Percentiles rank a stretch among this genome's conserved stretches.
Evolutionary conservation across 2,888 invertebrate genomes (phyloP).

Genomic region (Operophtera brumata): DNA sequence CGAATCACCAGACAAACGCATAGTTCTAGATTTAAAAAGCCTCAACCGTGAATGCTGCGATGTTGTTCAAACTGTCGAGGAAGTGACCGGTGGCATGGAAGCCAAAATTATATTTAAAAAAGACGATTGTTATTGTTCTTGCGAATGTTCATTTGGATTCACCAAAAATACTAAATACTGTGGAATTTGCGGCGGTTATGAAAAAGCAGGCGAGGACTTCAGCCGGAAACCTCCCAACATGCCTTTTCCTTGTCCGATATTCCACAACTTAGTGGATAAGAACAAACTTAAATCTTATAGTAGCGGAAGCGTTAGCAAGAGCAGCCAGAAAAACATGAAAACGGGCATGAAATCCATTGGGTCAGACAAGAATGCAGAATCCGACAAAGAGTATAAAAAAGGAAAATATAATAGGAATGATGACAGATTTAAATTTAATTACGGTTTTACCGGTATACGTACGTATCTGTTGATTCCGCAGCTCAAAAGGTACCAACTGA

Average conservation of each 20-base stretch:
- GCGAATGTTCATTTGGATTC: slow-evolving; percentile 67
- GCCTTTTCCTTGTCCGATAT: slow-evolving; percentile 68
- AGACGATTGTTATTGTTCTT: slow-evolving; percentile 65
- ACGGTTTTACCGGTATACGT: slow-evolving; percentile 76
- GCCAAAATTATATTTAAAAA: slow-evolving; percentile 51
- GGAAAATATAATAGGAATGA: slow-evolving; percentile 56
- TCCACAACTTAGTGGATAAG: slow-evolving; percentile 61
- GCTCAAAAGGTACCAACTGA: too few relatives aligned
- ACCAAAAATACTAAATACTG: slow-evolving; percentile 67
- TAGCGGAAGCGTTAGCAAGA: slow-evolving; percentile 59
- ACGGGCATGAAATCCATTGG: slow-evolving; percentile 36
- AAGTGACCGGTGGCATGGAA: slow-evolving; percentile 50
- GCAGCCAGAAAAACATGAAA: slow-evolving; percentile 40
- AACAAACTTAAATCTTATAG: slow-evolving; percentile 51
- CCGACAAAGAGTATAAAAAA: slow-evolving; percentile 58
- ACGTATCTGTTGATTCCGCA: slow-evolving; percentile 52
- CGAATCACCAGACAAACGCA: slow-evolving; percentile 46
- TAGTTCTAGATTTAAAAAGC: slow-evolving; percentile 49
- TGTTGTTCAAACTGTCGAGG: slow-evolving; percentile 46
- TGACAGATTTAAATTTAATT: slow-evolving; percentile 69
- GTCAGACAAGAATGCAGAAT: slow-evolving; percentile 49
- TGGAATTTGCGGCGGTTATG: slow-evolving; percentile 65
- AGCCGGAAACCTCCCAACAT: slow-evolving; percentile 36
- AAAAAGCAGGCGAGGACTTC: slow-evolving; percentile 58
- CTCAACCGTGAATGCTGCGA: slow-evolving; percentile 47